Evolutionary conservation across 1,140 invertebrate species (phyloP).

Genomic region (Bombyx mori): DNA sequence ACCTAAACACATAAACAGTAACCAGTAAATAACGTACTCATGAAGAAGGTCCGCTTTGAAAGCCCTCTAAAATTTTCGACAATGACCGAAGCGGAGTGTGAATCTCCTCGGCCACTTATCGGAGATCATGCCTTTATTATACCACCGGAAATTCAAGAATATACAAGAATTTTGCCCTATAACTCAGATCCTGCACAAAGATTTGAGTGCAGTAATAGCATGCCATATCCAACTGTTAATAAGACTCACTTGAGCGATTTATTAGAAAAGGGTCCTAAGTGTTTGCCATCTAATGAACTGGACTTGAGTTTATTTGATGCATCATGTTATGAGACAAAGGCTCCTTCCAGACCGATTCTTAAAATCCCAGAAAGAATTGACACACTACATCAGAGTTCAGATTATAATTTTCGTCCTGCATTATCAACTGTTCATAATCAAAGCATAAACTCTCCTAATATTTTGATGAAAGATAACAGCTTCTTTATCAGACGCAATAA

Average conservation of each 20-base stretch:
- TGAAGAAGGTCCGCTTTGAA: constrained; percentile 64
- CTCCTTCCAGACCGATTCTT: constrained; percentile 9
- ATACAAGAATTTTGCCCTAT: constrained; percentile 24
- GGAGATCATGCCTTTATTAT: constrained; percentile 20
- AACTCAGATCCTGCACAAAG: constrained; percentile 38
- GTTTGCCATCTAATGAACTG: constrained; percentile 44
- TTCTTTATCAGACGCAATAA: constrained; percentile 46
- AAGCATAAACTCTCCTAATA: constrained; percentile 25
- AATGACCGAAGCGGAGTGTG: constrained; percentile 47
- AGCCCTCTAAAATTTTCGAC: constrained; percentile 28
- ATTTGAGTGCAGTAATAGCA: constrained; percentile 42
- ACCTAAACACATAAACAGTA: too few species aligned
- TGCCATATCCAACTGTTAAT: constrained; percentile 38
- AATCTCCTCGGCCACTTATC: constrained; percentile 51
- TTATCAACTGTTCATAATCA: constrained; percentile 33
- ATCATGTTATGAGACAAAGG: constrained; percentile 17
- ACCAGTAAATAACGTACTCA: constrained; percentile 14
- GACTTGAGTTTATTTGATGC: constrained; percentile 54
- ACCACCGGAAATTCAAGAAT: constrained; percentile 14
- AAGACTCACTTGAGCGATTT: constrained; percentile 27
- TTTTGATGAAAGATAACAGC: constrained; percentile 30
- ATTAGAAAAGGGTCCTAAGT: constrained; percentile 16
- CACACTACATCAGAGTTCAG: too few species aligned
- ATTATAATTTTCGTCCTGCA: constrained; percentile 6
- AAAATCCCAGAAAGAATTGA: constrained; percentile 3